Conservation (phyloP, 2,797 vertebrate species). For the Carapus acus region DNA sequence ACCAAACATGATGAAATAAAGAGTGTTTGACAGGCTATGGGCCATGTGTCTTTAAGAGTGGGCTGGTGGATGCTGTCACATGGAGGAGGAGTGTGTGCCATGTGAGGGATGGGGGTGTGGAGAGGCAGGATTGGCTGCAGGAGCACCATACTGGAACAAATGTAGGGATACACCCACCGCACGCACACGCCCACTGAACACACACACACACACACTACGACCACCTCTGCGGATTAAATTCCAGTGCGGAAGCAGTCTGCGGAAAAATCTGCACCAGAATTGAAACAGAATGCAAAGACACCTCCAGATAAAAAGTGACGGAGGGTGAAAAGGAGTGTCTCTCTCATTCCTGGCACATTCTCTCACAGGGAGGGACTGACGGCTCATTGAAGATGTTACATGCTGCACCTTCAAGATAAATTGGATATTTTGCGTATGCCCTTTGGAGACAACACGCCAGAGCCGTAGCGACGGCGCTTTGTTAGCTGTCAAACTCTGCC, state of each 20-base stretch:
- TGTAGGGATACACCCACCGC: background rate
- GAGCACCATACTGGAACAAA: background rate
- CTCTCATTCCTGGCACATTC: slow-evolving; percentile 4
- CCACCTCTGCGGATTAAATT: no score
- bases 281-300: no score
- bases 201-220: no score
- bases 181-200: slow-evolving; percentile 6
- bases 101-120: slow-evolving; percentile 43
- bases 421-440: no score
- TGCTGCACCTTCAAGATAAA: no score
- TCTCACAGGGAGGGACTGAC: background rate
- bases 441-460: no score
- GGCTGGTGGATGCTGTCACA: slow-evolving; percentile 29
- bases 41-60: slow-evolving; percentile 51
- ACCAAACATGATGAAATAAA: no score
- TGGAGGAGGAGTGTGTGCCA: slow-evolving; percentile 31
- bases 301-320: no score
- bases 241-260: no score
- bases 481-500: no score
- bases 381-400: background rate
- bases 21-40: background rate
- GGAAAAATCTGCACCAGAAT: no score
- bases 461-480: no score
- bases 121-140: slow-evolving; percentile 9
- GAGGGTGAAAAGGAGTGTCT: background rate